Conservation (phyloP, 2,113 vertebrate genomes). For the Proterorhinus semilunaris region DNA sequence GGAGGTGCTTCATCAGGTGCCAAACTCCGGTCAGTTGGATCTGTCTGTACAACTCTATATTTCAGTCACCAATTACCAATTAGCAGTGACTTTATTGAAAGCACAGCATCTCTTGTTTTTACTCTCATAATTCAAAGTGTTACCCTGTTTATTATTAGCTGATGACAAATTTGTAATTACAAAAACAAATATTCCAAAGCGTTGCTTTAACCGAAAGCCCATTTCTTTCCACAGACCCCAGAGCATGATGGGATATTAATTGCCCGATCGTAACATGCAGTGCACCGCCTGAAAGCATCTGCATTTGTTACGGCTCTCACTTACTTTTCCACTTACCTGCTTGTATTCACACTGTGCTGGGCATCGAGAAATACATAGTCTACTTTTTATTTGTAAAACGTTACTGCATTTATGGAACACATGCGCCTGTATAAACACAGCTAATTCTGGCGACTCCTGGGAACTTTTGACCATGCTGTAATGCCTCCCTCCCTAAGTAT, state of each 20-base stretch:
- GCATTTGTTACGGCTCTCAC: background rate
- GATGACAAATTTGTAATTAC: background rate
- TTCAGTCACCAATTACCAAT: too few relatives aligned
- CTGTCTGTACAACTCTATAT: too few relatives aligned
- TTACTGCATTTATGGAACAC: background rate
- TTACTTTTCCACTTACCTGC: background rate
- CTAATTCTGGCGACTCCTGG: too few relatives aligned
- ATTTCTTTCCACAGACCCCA: background rate
- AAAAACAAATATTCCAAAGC: background rate
- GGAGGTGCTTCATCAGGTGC: too few relatives aligned
- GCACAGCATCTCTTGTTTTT: too few relatives aligned
- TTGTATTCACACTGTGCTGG: background rate
- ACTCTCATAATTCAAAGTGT: too few relatives aligned
- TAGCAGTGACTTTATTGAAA: too few relatives aligned
- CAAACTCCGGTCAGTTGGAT: too few relatives aligned
- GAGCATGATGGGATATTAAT: slow-evolving; percentile 7
- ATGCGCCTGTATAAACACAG: background rate
- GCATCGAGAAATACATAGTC: background rate
- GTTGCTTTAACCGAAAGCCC: background rate
- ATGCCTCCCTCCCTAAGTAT: too few relatives aligned
- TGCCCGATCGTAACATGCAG: background rate
- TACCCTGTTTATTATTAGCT: too few relatives aligned
- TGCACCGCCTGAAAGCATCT: background rate
- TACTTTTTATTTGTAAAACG: background rate
- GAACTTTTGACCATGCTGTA: background rate